Percentiles rank a stretch among this genome's conserved stretches.
These are phyloP conservation scores for Forbesichthys papilliferus DNA, from an alignment of 2,113 vertebrate species.

Conservation along the genomic window DNA sequence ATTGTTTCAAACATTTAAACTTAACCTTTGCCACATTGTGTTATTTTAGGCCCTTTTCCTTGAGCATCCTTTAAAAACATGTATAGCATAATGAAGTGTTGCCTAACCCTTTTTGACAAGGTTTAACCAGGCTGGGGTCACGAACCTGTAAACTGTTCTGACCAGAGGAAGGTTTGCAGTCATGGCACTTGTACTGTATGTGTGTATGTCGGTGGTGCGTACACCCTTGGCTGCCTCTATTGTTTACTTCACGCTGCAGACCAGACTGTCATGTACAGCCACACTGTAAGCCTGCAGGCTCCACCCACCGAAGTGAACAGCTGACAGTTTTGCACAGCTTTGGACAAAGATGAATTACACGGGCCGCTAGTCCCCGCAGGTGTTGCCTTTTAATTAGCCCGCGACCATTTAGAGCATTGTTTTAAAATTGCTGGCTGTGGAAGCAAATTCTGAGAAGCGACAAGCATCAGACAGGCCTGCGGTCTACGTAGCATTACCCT, in stretches of 20 bases:
- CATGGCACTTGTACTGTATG: slow-evolving; percentile 34
- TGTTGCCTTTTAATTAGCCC: slow-evolving; percentile 3
- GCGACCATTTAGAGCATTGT: slow-evolving; percentile 25
- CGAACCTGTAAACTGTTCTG: slow-evolving; percentile 43
- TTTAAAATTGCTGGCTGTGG: slow-evolving; percentile 6
- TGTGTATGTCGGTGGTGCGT: not conserved
- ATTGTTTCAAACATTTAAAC: slow-evolving; percentile 38
- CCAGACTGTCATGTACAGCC: slow-evolving; percentile 8
- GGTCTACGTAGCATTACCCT: slow-evolving; percentile 12
- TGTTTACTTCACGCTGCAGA: not conserved
- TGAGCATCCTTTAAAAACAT: not conserved
- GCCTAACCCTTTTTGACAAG: slow-evolving; percentile 30
- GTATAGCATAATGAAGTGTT: slow-evolving; percentile 5
- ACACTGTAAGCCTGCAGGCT: slow-evolving; percentile 1
- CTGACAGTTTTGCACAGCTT: slow-evolving; percentile 17
- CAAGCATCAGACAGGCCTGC: slow-evolving; percentile 55
- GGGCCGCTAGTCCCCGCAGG: slow-evolving; percentile 3
- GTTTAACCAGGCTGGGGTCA: slow-evolving; percentile 45
- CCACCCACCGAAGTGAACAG: not conserved
- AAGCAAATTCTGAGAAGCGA: slow-evolving; percentile 27
- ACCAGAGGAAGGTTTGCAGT: slow-evolving; percentile 40
- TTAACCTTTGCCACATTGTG: slow-evolving; percentile 52
- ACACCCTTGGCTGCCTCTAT: not conserved
- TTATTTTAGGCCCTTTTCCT: slow-evolving; percentile 11
- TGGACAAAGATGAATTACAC: slow-evolving; percentile 20